Conservation (phyloP, 2,797 vertebrate genomes). For the Leuciscus waleckii region DNA sequence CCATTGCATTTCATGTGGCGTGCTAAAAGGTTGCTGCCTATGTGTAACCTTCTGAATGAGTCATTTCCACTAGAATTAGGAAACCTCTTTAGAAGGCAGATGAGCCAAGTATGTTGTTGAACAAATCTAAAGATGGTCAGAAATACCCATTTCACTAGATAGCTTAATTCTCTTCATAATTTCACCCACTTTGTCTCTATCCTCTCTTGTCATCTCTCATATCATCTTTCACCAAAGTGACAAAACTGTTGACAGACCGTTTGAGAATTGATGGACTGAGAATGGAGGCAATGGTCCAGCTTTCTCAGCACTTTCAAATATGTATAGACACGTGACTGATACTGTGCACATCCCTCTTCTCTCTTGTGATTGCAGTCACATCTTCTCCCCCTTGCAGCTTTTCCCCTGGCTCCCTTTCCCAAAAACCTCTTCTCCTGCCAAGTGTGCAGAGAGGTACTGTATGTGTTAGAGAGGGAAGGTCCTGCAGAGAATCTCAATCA, state of each 20-base stretch:
- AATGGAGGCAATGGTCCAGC: conserved; percentile 53
- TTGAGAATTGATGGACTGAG: background rate
- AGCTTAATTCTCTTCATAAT: background rate
- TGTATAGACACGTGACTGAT: conserved; percentile 69
- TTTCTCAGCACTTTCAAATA: conserved; percentile 60
- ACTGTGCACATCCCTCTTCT: conserved; percentile 62
- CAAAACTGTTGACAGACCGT: conserved; percentile 37
- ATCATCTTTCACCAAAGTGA: background rate
- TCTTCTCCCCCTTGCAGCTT: conserved; percentile 69
- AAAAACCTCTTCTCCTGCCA: conserved; percentile 75
- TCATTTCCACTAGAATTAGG: background rate
- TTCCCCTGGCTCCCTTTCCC: conserved; percentile 52
- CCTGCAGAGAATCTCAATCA: conserved; percentile 80
- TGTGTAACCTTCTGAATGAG: background rate
- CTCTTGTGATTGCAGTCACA: conserved; percentile 81
- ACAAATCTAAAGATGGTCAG: background rate
- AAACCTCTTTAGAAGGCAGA: background rate
- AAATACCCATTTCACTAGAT: background rate
- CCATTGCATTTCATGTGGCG: background rate
- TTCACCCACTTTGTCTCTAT: background rate
- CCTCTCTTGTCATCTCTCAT: background rate
- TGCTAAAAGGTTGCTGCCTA: background rate
- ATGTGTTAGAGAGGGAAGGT: conserved; percentile 73
- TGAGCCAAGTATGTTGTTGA: background rate
- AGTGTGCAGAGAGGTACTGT: conserved; percentile 70